Evolutionary conservation across 1,140 invertebrate species (phyloP).

Genomic region (Diabrotica undecimpunctata): DNA sequence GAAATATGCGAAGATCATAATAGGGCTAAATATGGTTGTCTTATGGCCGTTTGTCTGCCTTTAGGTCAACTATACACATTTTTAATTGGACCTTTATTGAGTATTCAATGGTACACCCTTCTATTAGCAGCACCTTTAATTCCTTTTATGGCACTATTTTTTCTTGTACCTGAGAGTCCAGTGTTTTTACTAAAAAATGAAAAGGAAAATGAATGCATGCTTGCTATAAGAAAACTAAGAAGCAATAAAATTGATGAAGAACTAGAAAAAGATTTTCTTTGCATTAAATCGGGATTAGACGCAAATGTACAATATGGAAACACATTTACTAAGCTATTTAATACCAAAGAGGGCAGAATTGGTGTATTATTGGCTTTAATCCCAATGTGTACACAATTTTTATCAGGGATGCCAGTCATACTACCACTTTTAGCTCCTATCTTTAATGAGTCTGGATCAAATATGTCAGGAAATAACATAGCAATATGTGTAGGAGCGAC

Average conservation of each 20-base stretch:
- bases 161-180: slow-evolving; percentile 78
- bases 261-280: slow-evolving; percentile 60
- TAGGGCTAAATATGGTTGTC: slow-evolving; percentile 52
- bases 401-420: slow-evolving; percentile 62
- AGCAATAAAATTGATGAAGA: slow-evolving; percentile 52
- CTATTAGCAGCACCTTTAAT: slow-evolving; percentile 59
- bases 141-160: slow-evolving; percentile 61
- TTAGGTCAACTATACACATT: slow-evolving; percentile 47
- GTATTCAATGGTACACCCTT: slow-evolving; percentile 64
- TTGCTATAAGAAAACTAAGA: slow-evolving; percentile 63
- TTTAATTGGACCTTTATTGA: slow-evolving; percentile 53
- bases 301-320: slow-evolving; percentile 50
- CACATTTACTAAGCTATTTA: slow-evolving; percentile 57
- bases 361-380: slow-evolving; percentile 67
- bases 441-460: background rate
- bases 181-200: slow-evolving; percentile 61
- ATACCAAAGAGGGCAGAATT: slow-evolving; percentile 54
- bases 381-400: slow-evolving; percentile 69
- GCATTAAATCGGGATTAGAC: slow-evolving; percentile 52
- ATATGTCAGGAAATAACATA: slow-evolving; percentile 60
- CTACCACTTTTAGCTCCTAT: slow-evolving; percentile 5
- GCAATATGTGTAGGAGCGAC: slow-evolving; percentile 79
- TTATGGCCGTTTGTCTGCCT: slow-evolving; percentile 55
- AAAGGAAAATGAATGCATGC: slow-evolving; percentile 57
- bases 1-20: slow-evolving; percentile 49